A percentile compares a stretch with the other conserved stretches of the same genome.
phyloP scores from a whole-genome alignment of 2,888 invertebrate genomes.

The Spodoptera picta region DNA sequence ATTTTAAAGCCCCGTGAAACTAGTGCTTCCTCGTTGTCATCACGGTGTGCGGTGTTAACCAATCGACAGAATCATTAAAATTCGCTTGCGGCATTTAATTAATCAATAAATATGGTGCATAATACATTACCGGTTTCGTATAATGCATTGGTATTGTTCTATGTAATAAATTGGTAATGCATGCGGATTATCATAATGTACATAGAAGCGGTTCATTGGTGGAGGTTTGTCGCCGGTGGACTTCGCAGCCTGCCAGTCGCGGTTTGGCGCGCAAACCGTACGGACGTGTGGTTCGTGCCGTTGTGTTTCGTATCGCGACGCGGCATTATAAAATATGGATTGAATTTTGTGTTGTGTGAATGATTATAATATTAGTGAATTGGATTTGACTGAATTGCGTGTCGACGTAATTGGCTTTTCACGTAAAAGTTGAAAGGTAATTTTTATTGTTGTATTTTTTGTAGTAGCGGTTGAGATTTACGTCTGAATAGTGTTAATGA shows the following conservation, averaged over 20 bases:
- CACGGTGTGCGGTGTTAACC: slow-evolving; percentile 59
- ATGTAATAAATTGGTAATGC: slow-evolving; percentile 38
- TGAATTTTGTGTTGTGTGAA: slow-evolving; percentile 63
- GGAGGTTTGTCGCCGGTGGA: slow-evolving; percentile 44
- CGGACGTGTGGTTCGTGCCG: slow-evolving; percentile 56
- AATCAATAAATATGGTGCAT: slow-evolving; percentile 1
- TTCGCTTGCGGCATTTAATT: slow-evolving; percentile 39
- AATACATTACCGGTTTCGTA: slow-evolving; percentile 37
- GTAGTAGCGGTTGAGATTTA: slow-evolving; percentile 10
- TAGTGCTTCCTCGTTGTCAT: slow-evolving; percentile 63
- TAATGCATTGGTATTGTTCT: slow-evolving; percentile 17
- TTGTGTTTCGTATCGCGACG: slow-evolving; percentile 43
- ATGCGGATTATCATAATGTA: slow-evolving; percentile 35
- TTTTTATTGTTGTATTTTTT: slow-evolving; percentile 47
- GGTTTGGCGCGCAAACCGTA: slow-evolving; percentile 74
- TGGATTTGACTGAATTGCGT: slow-evolving; percentile 65
- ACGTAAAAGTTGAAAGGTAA: slow-evolving; percentile 64
- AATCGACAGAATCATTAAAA: slow-evolving; percentile 60
- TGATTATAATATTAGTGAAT: slow-evolving; percentile 61
- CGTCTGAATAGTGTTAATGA: neutral
- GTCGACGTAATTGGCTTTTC: slow-evolving; percentile 59
- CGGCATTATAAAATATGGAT: slow-evolving; percentile 53
- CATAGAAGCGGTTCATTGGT: slow-evolving; percentile 43
- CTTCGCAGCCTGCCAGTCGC: slow-evolving; percentile 65
- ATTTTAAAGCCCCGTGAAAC: slow-evolving; percentile 54